Base-by-base conservation (phyloP, 1,140 invertebrate species). In the Pseudomyrmex sp. region DNA sequence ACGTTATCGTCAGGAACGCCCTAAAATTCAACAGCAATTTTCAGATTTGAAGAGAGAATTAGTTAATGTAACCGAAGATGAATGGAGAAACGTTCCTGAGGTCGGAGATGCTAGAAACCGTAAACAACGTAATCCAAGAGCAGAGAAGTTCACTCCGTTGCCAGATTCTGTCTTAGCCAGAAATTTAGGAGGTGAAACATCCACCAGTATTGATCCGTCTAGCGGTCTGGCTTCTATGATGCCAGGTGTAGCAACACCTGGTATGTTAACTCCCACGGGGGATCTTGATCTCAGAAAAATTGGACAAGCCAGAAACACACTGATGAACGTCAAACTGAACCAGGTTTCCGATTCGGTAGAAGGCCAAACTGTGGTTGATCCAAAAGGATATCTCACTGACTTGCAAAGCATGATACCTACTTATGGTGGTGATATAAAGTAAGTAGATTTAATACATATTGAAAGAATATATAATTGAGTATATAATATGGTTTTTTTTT, bases 1-100 rank as follows among this genome's bases (percentile, higher is more conserved):
- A 93, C 97, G 97, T 92, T 99, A 99, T 95, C 98, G 99, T 92
- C 98, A 99, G 94, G 99, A 99, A 95, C 96, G 99, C 83, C 99
- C 99, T 35, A 99, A 99, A 95, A 99, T 99, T 92, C 99, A 99
- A 92, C 99, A 99, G 91, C 99, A 99, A 92, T 99, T 99, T 93
- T 99, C 98, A 63, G 99, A 99, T 95, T 95, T 99, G 4, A 99
- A 99, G 95, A 95, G 99, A 92, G 98, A 98, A 91, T 94, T 99
- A 35, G 96, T 97, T 87, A 96, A 95, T 65, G 98, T 99, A 0
- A 96, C 96, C 2, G 98, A 98, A 89, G 98, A 98, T 86, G 99
- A 99, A 92, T 99, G 99, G 99, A 96, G 97, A 76, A 98, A 97
- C 84, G 97, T 99, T 88, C 99, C 99, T 0, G 99, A 99, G 94